These are phyloP conservation scores for Malthinus flaveolus DNA, from an alignment of 2,888 invertebrate genomes.

Conservation along the genomic window DNA sequence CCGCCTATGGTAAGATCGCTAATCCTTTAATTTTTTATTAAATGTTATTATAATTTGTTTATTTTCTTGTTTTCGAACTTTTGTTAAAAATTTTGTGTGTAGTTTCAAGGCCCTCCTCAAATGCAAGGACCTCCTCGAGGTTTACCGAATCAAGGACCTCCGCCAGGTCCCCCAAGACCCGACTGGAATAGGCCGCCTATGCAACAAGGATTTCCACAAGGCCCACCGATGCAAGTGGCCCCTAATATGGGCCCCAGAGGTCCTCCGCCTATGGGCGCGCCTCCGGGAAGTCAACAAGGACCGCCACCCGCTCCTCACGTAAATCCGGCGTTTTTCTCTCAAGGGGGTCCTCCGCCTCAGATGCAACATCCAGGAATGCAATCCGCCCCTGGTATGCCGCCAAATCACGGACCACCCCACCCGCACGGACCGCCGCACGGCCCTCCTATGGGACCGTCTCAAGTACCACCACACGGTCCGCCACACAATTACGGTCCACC, in stretches of 20 bases:
- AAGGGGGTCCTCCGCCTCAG: constrained; percentile 64
- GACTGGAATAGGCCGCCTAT: constrained; percentile 78
- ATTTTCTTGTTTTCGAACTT: not conserved
- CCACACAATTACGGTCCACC: constrained; percentile 62
- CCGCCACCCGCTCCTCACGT: constrained; percentile 86
- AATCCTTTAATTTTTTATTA: constrained; percentile 2
- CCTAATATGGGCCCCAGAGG: constrained; percentile 61
- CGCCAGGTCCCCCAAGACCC: constrained; percentile 64
- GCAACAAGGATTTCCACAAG: constrained; percentile 70
- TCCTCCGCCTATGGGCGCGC: constrained; percentile 57
- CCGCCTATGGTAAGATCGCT: constrained; percentile 60
- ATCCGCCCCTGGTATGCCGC: constrained; percentile 61
- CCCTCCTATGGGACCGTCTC: constrained; percentile 64
- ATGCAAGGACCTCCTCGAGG: constrained; percentile 62
- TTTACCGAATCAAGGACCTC: constrained; percentile 66
- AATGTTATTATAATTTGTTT: not conserved
- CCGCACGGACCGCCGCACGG: constrained; percentile 65
- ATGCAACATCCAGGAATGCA: constrained; percentile 60
- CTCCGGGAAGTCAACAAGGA: constrained; percentile 58
- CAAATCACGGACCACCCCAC: constrained; percentile 67
- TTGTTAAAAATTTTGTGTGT: constrained; percentile 30
- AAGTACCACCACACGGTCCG: constrained; percentile 54
- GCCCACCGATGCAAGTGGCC: constrained; percentile 71
- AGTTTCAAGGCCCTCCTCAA: constrained; percentile 62
- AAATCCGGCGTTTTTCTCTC: constrained; percentile 95